Conservation (phyloP, 2,888 invertebrate genomes). For the Mythimna vitellina region DNA sequence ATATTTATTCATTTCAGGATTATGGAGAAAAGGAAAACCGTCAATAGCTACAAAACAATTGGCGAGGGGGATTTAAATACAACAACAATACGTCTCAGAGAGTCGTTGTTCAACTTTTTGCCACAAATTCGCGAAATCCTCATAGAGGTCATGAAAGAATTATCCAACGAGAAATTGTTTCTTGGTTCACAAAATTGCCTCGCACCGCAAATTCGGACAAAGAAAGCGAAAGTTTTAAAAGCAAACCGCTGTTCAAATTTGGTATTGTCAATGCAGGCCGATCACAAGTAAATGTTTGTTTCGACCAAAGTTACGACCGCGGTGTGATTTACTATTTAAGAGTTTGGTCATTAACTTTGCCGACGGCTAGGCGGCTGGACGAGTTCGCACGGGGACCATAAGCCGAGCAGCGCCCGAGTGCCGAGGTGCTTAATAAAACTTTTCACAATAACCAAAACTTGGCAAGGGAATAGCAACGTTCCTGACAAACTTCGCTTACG, state of each 20-base stretch:
- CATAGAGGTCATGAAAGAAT: conserved; percentile 39
- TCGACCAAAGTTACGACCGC: too few relatives aligned
- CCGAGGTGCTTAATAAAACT: conserved; percentile 44
- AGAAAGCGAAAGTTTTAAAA: conserved; percentile 74
- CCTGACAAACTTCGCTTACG: conserved; percentile 22
- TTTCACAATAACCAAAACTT: conserved; percentile 54
- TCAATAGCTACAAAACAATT: conserved; percentile 1
- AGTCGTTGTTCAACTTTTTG: conserved; percentile 36
- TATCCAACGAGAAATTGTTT: conserved; percentile 56
- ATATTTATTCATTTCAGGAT: conserved; percentile 4
- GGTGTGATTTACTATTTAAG: conserved; percentile 55
- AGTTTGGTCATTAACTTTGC: conserved; percentile 49
- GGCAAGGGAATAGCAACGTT: conserved; percentile 27
- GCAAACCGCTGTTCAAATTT: conserved; percentile 72
- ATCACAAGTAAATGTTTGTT: conserved; percentile 60
- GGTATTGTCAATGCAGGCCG: conserved; percentile 58
- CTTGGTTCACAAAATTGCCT: conserved; percentile 62
- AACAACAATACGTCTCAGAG: conserved; percentile 15
- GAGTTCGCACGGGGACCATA: conserved; percentile 32
- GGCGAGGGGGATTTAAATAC: conserved; percentile 21
- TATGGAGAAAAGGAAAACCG: conserved; percentile 18
- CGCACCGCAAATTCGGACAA: conserved; percentile 67
- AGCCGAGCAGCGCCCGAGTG: background rate
- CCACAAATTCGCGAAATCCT: conserved; percentile 30
- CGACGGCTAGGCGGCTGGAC: conserved; percentile 14